Base-by-base conservation (phyloP, 2,888 invertebrate species). In the Mesorhabditis spiculigera region DNA sequence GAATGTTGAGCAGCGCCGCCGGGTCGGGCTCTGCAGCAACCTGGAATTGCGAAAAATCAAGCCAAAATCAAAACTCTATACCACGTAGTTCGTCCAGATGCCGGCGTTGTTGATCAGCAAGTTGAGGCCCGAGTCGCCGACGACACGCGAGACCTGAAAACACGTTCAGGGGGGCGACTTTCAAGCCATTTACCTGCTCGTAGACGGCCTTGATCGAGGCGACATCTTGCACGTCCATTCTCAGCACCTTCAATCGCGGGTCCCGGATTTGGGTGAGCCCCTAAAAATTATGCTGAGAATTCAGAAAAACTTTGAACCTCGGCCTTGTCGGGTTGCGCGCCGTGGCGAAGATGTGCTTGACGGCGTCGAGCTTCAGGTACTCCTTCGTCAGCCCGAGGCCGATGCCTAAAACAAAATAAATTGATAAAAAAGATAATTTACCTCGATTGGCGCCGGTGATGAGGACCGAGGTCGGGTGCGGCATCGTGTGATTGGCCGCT, bases 51-150 rank as follows among this genome's bases (percentile, higher is more conserved):
- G 8, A 2, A 13, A 50, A 50, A 28, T 28, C 28, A 28, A 28
- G 28, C 28, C 28, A 28, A 28, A 28, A 28, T 3, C 28, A 28
- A 28, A 28, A 28, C 28, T 28, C 28, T 65, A 8, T 10, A 65
- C 10, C 13, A 43, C 16, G 43, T 43, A 43, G 16, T 10, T 43
- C 8, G 10, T 41, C 16, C 10, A 43, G 10, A 65, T 41, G 8
- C 65, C 65, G 10, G 65, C 65, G 16, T 65, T 65, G 44, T 65
- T 65, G 65, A 65, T 43, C 6, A 65, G 41, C 44, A 65, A 10
- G 44, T 65, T 65, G 8, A 65, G 65, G 10, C 41, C 41, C 5
- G 6, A 6, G 10, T 43, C 65, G 10, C 65, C 65, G n/a, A 50
- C n/a, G 10, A 50, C 58, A 1, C 58, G 58, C 8, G 58, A 13